Percentiles rank a stretch among this genome's conserved stretches.
These are phyloP conservation scores for Drosophila testacea DNA, from an alignment of 2,888 invertebrate genomes.

Conservation along the genomic window DNA sequence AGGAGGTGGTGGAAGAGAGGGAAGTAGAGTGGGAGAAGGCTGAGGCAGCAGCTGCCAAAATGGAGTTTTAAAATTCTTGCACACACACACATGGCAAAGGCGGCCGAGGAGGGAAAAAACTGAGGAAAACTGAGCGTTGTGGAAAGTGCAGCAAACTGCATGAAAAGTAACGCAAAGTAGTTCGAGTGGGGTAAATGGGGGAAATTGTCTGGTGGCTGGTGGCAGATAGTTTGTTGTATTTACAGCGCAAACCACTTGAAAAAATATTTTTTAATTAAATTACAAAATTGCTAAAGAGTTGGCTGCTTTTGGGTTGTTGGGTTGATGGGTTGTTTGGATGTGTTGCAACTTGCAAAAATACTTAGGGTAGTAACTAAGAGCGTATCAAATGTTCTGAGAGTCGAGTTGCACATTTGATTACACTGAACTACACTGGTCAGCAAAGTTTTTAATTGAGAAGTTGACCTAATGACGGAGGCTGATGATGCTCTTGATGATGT, in stretches of 20 bases:
- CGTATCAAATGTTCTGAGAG: conserved; percentile 5
- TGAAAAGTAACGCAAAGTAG: conserved; percentile 58
- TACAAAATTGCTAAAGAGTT: conserved; percentile 81
- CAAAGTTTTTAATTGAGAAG: conserved; percentile 36
- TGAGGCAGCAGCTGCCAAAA: conserved; percentile 61
- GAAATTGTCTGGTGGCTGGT: conserved; percentile 26
- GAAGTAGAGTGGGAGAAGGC: not conserved
- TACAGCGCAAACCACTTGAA: conserved; percentile 80
- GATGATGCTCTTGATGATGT: conserved; percentile 4
- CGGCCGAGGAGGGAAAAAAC: no score
- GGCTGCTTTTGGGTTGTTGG: conserved; percentile 31
- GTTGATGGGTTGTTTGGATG: no score
- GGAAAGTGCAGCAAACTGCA: conserved; percentile 53
- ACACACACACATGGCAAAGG: conserved; percentile 30
- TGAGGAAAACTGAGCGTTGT: conserved; percentile 5
- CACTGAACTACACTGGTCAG: conserved; percentile 3
- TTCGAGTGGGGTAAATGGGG: conserved; percentile 31
- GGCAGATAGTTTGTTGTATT: conserved; percentile 76
- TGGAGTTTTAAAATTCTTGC: conserved; percentile 76
- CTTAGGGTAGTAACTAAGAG: conserved; percentile 47
- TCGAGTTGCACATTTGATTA: conserved; percentile 19
- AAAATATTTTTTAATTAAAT: conserved; percentile 81
- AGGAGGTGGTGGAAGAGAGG: not conserved
- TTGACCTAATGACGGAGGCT: not conserved
- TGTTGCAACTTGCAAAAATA: conserved; percentile 4